Evolutionary conservation across 2,888 invertebrate species (phyloP), one percentile per base, ranked within the genome.

Genomic region (Sarcophaga subvicina): DNA sequence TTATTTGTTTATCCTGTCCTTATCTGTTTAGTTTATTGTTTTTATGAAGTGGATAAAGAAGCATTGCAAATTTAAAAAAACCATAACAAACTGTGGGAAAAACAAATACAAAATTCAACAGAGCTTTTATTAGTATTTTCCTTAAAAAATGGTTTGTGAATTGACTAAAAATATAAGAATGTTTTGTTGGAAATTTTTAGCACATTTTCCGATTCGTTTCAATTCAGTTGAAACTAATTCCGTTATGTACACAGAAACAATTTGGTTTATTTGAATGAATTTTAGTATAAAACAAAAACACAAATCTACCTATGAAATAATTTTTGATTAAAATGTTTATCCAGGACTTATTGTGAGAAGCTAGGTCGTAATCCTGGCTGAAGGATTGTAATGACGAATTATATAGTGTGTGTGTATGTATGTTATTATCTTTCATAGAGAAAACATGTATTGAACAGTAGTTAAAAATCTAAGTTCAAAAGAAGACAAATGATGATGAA

Each of bases 1-100:
- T 89, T 89, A 89, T 89, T 89, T 91, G 89, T 91, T 91, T 91
- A 88, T 90, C 37, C 37, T 37, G 37, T 37, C 37, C 37, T 37
- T 37, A 37, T 37, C 37, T 37, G 37, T 37, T 37, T 37, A 37
- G 2, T 37, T 91, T 90, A 90, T 91, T 90, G 89, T 88, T 90
- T 70, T 69, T 89, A 88, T 88, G 88, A 90, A 90, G 89, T 70
- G 60, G 88, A 88, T 88, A 88, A 90, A 90, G 89, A 64, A 49
- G 89, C 89, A 90, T 88, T 88, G 88, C 88, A 90, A 91, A 88
- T 89, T 88, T 60, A 14, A 14, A 62, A 45, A 62, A 45, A 76
- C 20, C 37, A n/a, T 62, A 64, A 20, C 64, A 17, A 67, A 54
- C 25, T 54, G 14, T 77, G 76, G 67, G 84, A 80, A 85, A 77